Conservation (phyloP, 2,113 vertebrate species). For the Chroicocephalus ridibundus region DNA sequence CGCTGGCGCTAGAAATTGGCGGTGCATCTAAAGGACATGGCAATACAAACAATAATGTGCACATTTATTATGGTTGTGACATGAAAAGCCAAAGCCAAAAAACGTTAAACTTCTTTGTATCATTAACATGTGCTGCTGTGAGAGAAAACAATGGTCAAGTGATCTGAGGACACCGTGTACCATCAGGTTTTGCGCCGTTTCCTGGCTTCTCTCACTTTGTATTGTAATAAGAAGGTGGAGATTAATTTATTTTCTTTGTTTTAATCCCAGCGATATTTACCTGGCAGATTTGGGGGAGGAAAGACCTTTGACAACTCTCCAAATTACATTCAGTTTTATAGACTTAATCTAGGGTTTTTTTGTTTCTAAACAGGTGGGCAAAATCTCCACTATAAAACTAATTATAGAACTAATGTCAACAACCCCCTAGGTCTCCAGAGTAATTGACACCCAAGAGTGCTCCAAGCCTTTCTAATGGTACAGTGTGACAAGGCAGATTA, state of each 20-base stretch:
- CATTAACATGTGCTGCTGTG: conserved; percentile 36
- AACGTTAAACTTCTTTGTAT: conserved; percentile 44
- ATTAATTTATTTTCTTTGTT: conserved; percentile 51
- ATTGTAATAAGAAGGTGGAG: conserved; percentile 46
- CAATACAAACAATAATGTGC: conserved; percentile 48
- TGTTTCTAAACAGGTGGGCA: not conserved
- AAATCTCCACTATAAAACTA: not conserved
- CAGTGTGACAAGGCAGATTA: not conserved
- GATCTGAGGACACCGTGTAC: conserved; percentile 65
- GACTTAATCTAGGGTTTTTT: not conserved
- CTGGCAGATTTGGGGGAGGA: not conserved
- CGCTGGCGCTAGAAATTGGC: conserved; percentile 6
- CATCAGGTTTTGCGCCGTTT: conserved; percentile 50
- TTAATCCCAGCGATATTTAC: conserved; percentile 42
- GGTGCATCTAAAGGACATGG: conserved; percentile 26
- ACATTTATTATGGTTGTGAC: conserved; percentile 51
- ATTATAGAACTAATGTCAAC: not conserved
- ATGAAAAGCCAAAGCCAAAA: conserved; percentile 55
- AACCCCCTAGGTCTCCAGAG: not conserved
- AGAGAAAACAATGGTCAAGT: conserved; percentile 46
- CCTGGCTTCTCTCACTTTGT: conserved; percentile 59
- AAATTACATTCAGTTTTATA: not conserved
- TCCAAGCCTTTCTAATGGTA: not conserved
- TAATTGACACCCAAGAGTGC: not conserved
- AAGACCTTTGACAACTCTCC: conserved; percentile 10